Conservation (phyloP, 2,113 vertebrate genomes). For the Myrmecobius fasciatus region DNA sequence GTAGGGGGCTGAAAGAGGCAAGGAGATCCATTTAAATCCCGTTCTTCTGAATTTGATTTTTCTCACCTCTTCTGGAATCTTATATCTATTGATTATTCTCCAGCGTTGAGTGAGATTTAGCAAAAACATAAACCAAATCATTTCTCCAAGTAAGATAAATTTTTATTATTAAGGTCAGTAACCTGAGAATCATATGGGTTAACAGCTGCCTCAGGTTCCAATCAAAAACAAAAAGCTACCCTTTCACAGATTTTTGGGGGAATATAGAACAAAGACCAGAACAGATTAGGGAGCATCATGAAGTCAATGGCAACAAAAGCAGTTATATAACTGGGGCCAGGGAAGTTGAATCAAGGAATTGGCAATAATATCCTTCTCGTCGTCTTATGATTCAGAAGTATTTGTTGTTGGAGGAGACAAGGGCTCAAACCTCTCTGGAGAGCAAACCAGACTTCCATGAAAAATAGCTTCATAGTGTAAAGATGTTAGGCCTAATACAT, state of each 20-base stretch:
- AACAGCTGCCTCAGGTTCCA: not conserved
- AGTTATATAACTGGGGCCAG: not conserved
- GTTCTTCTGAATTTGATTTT: no score
- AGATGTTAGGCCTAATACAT: not conserved
- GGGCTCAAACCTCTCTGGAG: not conserved
- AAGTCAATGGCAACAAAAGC: not conserved
- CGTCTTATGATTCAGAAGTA: not conserved
- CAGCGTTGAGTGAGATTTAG: no score
- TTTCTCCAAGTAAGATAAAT: not conserved
- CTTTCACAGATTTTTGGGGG: not conserved
- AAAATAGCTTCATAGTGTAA: not conserved
- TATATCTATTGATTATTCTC: no score
- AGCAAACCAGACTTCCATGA: not conserved
- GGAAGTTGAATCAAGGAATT: not conserved
- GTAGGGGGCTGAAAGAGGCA: no score
- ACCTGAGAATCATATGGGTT: not conserved
- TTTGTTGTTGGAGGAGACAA: not conserved
- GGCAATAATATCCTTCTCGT: no score
- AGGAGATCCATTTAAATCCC: no score
- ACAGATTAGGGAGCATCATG: not conserved
- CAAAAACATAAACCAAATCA: no score
- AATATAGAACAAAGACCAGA: not conserved
- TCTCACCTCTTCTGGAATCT: no score
- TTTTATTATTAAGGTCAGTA: not conserved
- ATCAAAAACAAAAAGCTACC: not conserved